These are phyloP conservation scores for Brienomyrus longianalis DNA, from an alignment of 2,113 vertebrate species.

Conservation along the genomic window DNA sequence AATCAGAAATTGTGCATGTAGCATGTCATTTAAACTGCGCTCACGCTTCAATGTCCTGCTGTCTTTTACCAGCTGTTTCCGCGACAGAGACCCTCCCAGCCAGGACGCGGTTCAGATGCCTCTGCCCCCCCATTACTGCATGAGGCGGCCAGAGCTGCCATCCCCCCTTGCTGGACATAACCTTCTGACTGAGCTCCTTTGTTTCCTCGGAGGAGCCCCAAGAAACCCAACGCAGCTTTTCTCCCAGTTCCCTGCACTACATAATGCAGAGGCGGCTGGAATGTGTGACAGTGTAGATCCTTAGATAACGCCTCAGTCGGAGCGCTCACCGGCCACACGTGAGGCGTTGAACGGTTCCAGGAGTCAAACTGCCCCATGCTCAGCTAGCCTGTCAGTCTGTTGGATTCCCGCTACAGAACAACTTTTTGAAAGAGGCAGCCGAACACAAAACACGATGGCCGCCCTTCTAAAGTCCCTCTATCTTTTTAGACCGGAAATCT, in stretches of 20 bases:
- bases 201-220: background rate
- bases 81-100: background rate
- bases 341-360: background rate
- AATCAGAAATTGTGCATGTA: background rate
- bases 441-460: background rate
- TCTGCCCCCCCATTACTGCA: background rate
- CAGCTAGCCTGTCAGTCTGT: background rate
- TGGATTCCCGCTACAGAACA: background rate
- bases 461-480: background rate
- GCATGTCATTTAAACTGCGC: background rate
- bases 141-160: no score
- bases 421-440: background rate
- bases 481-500: background rate
- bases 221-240: background rate
- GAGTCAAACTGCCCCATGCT: background rate
- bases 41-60: background rate
- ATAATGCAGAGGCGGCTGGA: background rate
- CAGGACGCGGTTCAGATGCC: background rate
- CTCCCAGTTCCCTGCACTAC: background rate
- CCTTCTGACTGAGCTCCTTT: background rate
- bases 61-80: background rate
- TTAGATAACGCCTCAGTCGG: background rate
- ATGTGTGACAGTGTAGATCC: background rate
- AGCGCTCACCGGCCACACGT: background rate
- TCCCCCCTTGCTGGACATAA: background rate